A percentile compares a stretch with the other conserved stretches of the same genome.
phyloP scores from a whole-genome alignment of 37 sponge, comb jelly and placozoan species.

The Spongia lamella region DNA sequence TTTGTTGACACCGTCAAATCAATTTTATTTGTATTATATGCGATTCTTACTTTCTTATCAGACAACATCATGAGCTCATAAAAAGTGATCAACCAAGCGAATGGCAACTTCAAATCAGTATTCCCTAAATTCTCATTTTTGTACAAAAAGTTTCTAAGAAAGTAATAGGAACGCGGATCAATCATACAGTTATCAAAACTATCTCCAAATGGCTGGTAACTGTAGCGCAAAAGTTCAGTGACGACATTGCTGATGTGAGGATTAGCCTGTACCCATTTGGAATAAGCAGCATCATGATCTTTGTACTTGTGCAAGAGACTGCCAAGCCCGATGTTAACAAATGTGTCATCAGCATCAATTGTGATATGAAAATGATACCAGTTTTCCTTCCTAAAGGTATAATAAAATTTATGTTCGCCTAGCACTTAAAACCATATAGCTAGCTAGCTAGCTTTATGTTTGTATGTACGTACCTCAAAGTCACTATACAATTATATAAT shows the following conservation, averaged over 20 bases:
- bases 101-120: too few relatives aligned
- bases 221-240: conserved; percentile 27
- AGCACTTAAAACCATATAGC: too few relatives aligned
- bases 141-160: conserved; percentile 33
- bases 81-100: conserved; percentile 52
- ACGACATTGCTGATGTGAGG: conserved; percentile 8
- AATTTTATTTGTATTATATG: conserved; percentile 49
- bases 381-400: too few relatives aligned
- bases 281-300: neutral
- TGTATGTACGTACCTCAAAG: too few relatives aligned
- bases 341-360: conserved; percentile 56
- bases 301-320: conserved; percentile 14
- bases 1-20: conserved; percentile 49
- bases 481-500: too few relatives aligned
- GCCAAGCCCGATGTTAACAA: conserved; percentile 53
- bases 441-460: too few relatives aligned
- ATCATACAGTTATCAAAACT: conserved; percentile 1
- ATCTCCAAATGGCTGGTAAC: conserved; percentile 37
- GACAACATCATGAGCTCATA: neutral
- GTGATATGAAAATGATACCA: conserved; percentile 40
- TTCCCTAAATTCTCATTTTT: neutral
- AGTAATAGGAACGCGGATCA: conserved; percentile 46
- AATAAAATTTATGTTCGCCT: too few relatives aligned
- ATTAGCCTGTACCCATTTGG: conserved; percentile 30
- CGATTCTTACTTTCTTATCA: conserved; percentile 19